Evolutionary conservation across 92 coral and sea anemone genomes (phyloP).

Genomic region (Micromussa lordhowensis): DNA sequence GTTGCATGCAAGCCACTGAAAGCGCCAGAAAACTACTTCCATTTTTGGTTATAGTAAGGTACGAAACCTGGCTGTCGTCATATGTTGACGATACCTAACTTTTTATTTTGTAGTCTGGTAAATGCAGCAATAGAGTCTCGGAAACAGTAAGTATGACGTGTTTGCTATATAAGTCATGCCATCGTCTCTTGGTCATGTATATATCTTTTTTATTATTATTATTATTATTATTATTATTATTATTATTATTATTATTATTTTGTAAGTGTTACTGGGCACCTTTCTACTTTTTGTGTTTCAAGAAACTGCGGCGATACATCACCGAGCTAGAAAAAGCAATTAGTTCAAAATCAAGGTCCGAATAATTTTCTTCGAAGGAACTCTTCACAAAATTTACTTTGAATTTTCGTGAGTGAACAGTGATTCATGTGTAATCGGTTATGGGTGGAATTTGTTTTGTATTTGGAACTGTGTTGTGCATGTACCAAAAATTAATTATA

Average conservation of each 20-base stretch:
- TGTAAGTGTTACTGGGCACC: too few species aligned
- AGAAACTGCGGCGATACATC: not conserved
- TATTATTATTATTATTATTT: too few species aligned
- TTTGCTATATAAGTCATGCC: not conserved
- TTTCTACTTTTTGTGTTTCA: too few species aligned
- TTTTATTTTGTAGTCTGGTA: slow-evolving; percentile 32
- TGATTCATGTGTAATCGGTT: too few species aligned
- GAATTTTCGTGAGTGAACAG: too few species aligned
- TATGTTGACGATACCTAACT: not conserved
- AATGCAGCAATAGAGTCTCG: slow-evolving; percentile 54
- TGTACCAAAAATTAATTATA: too few species aligned
- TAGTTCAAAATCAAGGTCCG: too few species aligned
- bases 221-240: too few species aligned
- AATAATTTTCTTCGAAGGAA: too few species aligned
- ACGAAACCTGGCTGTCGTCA: not conserved
- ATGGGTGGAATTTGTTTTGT: too few species aligned
- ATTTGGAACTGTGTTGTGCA: too few species aligned
- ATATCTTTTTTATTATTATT: not conserved
- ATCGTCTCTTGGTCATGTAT: not conserved
- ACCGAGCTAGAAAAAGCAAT: not conserved
- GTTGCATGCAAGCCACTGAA: not conserved
- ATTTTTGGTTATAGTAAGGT: not conserved
- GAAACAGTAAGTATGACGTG: slow-evolving; percentile 44
- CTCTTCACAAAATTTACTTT: too few species aligned
- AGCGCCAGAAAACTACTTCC: not conserved